phyloP scores from a whole-genome alignment of 1,140 invertebrate genomes.

The Drepana arcuata region DNA sequence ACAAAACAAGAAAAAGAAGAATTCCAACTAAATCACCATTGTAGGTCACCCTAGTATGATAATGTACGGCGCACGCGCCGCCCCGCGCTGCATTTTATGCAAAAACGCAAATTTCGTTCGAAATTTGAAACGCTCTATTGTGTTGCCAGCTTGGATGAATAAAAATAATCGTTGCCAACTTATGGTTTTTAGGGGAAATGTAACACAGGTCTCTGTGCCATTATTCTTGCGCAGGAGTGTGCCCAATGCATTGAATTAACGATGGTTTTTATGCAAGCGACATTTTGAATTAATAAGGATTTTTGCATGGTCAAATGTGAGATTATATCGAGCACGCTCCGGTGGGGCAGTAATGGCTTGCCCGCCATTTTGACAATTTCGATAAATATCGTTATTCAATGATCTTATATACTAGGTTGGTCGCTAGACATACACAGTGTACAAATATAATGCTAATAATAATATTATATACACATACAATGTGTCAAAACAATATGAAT shows the following conservation, averaged over 20 bases:
- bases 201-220: slow-evolving; percentile 27
- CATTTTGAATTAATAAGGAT: slow-evolving; percentile 45
- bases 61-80: slow-evolving; percentile 57
- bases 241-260: slow-evolving; percentile 41
- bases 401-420: too few species aligned
- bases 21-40: too few species aligned
- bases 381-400: too few species aligned
- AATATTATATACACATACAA: too few species aligned
- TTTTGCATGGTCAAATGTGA: slow-evolving; percentile 45
- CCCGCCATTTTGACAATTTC: too few species aligned
- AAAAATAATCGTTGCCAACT: slow-evolving; percentile 59
- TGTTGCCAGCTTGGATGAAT: slow-evolving; percentile 41
- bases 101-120: slow-evolving; percentile 68
- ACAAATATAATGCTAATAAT: too few species aligned
- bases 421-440: too few species aligned
- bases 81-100: slow-evolving; percentile 55
- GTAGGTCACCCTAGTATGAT: too few species aligned
- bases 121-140: slow-evolving; percentile 69
- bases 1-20: too few species aligned
- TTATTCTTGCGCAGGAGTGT: slow-evolving; percentile 33
- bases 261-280: slow-evolving; percentile 51
- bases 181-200: slow-evolving; percentile 54
- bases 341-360: too few species aligned
- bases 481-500: too few species aligned
- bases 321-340: too few species aligned